Percentiles rank a stretch among this genome's conserved stretches.
phyloP scores from a whole-genome alignment of 2,113 vertebrate species.

The Morone saxatilis region DNA sequence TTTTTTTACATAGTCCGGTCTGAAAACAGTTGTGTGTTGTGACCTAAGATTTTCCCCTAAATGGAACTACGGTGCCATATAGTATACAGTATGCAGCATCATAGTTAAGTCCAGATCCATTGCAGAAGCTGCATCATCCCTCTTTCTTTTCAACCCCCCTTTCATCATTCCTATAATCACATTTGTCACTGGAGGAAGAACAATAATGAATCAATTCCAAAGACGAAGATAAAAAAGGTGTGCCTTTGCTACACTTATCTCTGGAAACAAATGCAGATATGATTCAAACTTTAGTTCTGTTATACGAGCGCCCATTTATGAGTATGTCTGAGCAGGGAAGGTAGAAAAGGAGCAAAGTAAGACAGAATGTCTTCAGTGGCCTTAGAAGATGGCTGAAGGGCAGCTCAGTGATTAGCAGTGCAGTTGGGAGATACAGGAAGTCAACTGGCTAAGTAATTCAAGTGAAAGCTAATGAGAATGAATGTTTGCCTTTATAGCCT shows the following conservation, averaged over 20 bases:
- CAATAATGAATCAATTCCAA: background rate
- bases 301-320: too few relatives aligned
- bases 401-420: constrained; percentile 50
- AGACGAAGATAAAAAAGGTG: background rate
- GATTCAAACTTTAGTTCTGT: too few relatives aligned
- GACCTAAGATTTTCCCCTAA: too few relatives aligned
- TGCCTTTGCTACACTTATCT: background rate
- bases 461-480: constrained; percentile 73
- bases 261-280: background rate
- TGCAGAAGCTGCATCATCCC: background rate
- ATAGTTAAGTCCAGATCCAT: too few relatives aligned
- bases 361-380: constrained; percentile 37
- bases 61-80: too few relatives aligned
- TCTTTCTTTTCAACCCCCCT: background rate
- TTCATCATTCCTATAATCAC: constrained; percentile 8
- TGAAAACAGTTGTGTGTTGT: too few relatives aligned
- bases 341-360: constrained; percentile 5
- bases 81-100: too few relatives aligned
- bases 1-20: too few relatives aligned
- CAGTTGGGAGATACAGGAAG: constrained; percentile 58
- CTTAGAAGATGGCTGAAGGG: constrained; percentile 60
- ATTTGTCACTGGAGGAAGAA: background rate
- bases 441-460: constrained; percentile 68
- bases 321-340: background rate
- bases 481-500: constrained; percentile 62